Conservation (phyloP, 1,140 invertebrate genomes). For the Polyergus mexicanus region DNA sequence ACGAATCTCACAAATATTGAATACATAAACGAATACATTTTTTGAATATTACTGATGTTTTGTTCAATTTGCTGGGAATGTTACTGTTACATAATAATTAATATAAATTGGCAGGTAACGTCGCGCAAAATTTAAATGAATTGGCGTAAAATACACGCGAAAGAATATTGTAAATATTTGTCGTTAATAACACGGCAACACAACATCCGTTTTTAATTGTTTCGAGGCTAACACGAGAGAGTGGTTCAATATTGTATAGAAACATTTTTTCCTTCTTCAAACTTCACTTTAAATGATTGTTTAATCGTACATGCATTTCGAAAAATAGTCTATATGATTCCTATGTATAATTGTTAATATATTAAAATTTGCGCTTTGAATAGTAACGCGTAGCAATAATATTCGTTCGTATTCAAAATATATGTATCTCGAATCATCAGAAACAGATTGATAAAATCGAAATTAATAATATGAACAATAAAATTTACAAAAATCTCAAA, state of each 20-base stretch:
- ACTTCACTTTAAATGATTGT: slow-evolving; percentile 33
- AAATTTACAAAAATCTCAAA: not conserved
- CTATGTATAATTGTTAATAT: slow-evolving; percentile 7
- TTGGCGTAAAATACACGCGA: slow-evolving; percentile 49
- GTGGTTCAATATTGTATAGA: slow-evolving; percentile 18
- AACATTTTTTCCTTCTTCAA: slow-evolving; percentile 35
- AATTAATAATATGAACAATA: not conserved
- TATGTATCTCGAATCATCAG: not conserved
- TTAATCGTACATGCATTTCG: slow-evolving; percentile 23
- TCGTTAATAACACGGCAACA: slow-evolving; percentile 15
- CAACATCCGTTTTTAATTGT: slow-evolving; percentile 54
- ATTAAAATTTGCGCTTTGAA: slow-evolving; percentile 2
- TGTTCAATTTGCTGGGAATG: not conserved
- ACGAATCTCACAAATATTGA: not conserved
- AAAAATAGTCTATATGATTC: not conserved
- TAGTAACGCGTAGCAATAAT: not conserved
- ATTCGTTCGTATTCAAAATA: not conserved
- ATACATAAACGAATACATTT: slow-evolving; percentile 2
- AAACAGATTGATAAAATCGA: not conserved
- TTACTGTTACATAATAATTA: slow-evolving; percentile 12
- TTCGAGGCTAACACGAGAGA: slow-evolving; percentile 30
- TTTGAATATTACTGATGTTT: slow-evolving; percentile 11
- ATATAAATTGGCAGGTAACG: slow-evolving; percentile 54
- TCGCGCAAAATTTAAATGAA: slow-evolving; percentile 32
- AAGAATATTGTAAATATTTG: slow-evolving; percentile 58